A percentile compares a stretch with the other conserved stretches of the same genome.
phyloP scores from a whole-genome alignment of 2,888 invertebrate genomes.

The Amiota communis region DNA sequence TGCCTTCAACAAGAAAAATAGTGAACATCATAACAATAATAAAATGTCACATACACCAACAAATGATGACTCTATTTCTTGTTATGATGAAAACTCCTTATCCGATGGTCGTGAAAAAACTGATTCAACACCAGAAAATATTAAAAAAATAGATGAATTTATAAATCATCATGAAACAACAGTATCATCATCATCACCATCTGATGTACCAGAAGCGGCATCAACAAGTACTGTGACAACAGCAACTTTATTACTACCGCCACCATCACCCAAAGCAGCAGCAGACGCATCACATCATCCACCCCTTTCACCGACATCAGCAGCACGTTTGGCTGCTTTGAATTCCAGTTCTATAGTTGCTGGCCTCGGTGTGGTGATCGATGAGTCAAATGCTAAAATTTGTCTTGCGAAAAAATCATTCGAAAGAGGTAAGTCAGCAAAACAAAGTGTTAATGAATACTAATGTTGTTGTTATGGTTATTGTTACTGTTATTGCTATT shows the following conservation, averaged over 20 bases:
- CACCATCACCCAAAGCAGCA: slow-evolving; percentile 39
- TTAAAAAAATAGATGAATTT: slow-evolving; percentile 73
- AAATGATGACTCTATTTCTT: slow-evolving; percentile 33
- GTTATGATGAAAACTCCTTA: slow-evolving; percentile 49
- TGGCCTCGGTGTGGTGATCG: slow-evolving; percentile 62
- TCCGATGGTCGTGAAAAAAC: slow-evolving; percentile 72
- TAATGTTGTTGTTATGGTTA: too few species aligned
- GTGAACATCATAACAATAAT: neutral
- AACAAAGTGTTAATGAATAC: neutral
- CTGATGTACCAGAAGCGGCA: slow-evolving; percentile 7
- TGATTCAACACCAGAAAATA: slow-evolving; percentile 72
- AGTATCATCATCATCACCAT: slow-evolving; percentile 31
- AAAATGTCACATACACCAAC: slow-evolving; percentile 12
- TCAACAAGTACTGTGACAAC: slow-evolving; percentile 38
- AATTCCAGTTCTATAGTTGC: slow-evolving; percentile 47
- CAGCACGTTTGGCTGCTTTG: slow-evolving; percentile 27
- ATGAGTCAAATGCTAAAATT: slow-evolving; percentile 66
- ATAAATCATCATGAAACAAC: slow-evolving; percentile 48
- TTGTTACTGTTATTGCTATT: too few species aligned
- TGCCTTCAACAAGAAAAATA: neutral
- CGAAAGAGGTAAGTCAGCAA: slow-evolving; percentile 61
- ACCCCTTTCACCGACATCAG: slow-evolving; percentile 35
- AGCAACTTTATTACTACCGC: slow-evolving; percentile 6
- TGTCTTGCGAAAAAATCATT: slow-evolving; percentile 63
- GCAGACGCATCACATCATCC: neutral